Percentiles rank a stretch among this genome's conserved stretches.
Conservation (phyloP, 2,888 invertebrate genomes). For the Drosophila buzzatii region DNA sequence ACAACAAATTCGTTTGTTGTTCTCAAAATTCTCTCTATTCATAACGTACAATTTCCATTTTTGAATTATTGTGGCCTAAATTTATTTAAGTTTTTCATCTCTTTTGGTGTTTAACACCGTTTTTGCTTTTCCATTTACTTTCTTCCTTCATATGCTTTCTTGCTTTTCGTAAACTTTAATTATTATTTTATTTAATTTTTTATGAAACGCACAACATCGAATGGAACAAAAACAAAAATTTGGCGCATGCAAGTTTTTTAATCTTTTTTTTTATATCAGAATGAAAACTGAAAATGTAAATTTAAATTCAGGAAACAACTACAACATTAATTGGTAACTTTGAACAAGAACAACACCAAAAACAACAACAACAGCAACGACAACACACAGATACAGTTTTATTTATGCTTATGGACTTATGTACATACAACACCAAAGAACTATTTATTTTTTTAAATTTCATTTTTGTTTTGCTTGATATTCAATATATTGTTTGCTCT, state of each 20-base stretch:
- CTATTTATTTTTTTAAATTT: slow-evolving; percentile 51
- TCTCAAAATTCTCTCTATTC: slow-evolving; percentile 25
- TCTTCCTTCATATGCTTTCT: neutral
- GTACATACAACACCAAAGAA: slow-evolving; percentile 74
- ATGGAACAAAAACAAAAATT: slow-evolving; percentile 36
- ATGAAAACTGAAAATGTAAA: slow-evolving; percentile 28
- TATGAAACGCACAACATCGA: slow-evolving; percentile 60
- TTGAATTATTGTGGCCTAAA: slow-evolving; percentile 33
- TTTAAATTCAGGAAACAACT: slow-evolving; percentile 11
- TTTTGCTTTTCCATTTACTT: slow-evolving; percentile 69
- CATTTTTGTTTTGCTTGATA: slow-evolving; percentile 16
- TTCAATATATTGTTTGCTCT: slow-evolving; percentile 9
- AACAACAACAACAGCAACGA: slow-evolving; percentile 50
- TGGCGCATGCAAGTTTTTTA: slow-evolving; percentile 45
- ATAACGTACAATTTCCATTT: slow-evolving; percentile 39
- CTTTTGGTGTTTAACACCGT: slow-evolving; percentile 73
- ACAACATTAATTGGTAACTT: slow-evolving; percentile 34
- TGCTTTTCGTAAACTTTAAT: slow-evolving; percentile 42
- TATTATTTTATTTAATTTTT: slow-evolving; percentile 2
- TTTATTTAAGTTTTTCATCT: slow-evolving; percentile 2
- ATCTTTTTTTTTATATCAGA: neutral
- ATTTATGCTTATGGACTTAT: slow-evolving; percentile 52
- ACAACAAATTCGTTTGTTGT: slow-evolving; percentile 74
- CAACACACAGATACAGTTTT: slow-evolving; percentile 68
- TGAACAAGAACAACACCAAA: slow-evolving; percentile 44